A percentile compares a stretch with the other conserved stretches of the same genome.
Evolutionary conservation across 2,797 vertebrate genomes (phyloP).

Genomic region (Cyprinodon diabolis): DNA sequence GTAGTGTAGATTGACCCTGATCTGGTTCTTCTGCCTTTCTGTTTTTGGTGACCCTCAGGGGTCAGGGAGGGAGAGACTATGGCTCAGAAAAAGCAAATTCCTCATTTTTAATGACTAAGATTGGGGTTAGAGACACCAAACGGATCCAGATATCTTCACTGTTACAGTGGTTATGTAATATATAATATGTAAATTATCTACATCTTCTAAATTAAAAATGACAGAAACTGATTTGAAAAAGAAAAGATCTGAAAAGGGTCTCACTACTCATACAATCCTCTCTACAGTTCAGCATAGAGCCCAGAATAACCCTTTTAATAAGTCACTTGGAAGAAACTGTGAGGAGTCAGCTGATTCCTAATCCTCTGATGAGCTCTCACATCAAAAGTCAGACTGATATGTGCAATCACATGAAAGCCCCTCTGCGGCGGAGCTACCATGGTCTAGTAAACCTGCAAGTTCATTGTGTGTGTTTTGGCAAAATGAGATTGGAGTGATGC

Average conservation of each 20-base stretch:
- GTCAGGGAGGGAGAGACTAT: neutral
- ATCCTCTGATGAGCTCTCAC: conserved; percentile 73
- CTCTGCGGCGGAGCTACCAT: conserved; percentile 52
- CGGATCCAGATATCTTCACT: neutral
- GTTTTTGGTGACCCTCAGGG: no score
- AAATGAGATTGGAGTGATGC: conserved; percentile 45
- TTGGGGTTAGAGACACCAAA: neutral
- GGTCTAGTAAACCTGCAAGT: conserved; percentile 64
- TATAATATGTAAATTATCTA: conserved; percentile 12
- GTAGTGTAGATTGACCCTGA: no score
- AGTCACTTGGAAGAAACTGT: conserved; percentile 80
- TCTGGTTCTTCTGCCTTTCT: no score
- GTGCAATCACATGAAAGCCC: conserved; percentile 76
- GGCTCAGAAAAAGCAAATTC: neutral
- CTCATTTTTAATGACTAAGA: neutral
- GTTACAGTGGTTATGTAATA: neutral
- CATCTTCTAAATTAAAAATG: conserved; percentile 18
- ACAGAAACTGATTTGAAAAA: conserved; percentile 16
- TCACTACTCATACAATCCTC: conserved; percentile 48
- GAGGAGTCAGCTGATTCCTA: conserved; percentile 81
- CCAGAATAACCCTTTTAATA: conserved; percentile 74
- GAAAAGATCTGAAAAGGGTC: conserved; percentile 40
- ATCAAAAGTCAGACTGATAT: conserved; percentile 75
- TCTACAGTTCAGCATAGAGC: conserved; percentile 55
- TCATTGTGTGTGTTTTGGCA: conserved; percentile 51